Evolutionary conservation across 2,113 vertebrate genomes (phyloP).

Genomic region (Platichthys flesus): DNA sequence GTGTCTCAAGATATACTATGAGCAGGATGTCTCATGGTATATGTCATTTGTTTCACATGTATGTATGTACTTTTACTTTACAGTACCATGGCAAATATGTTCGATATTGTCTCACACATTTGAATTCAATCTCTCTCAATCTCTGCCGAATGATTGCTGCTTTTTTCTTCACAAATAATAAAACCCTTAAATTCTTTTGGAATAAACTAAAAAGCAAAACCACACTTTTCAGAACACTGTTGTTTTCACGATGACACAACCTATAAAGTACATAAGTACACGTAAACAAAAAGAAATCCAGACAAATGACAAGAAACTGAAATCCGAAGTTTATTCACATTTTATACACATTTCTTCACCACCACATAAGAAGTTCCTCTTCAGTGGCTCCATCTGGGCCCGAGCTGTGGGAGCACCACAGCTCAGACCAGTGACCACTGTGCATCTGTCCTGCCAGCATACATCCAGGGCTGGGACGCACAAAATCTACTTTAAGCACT

Average conservation of each 20-base stretch:
- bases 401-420: slow-evolving; percentile 35
- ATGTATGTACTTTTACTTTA: background rate
- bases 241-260: background rate
- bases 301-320: slow-evolving; percentile 14
- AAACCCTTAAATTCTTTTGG: background rate
- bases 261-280: background rate
- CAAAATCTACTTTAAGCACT: slow-evolving; percentile 60
- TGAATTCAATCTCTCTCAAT: background rate
- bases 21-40: background rate
- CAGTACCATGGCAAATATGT: no score
- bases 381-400: slow-evolving; percentile 31
- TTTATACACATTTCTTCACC: slow-evolving; percentile 70
- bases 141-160: background rate
- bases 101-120: background rate
- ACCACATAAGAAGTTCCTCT: slow-evolving; percentile 41
- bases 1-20: slow-evolving; percentile 5
- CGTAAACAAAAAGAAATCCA: slow-evolving; percentile 7
- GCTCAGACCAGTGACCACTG: slow-evolving; percentile 41
- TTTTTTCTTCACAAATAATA: background rate
- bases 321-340: slow-evolving; percentile 78
- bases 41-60: slow-evolving; percentile 8
- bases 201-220: background rate
- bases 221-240: background rate
- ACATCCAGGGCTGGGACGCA: slow-evolving; percentile 26
- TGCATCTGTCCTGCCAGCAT: slow-evolving; percentile 7